These are phyloP conservation scores for Etia nguti DNA, from an alignment of 2,113 vertebrate genomes.

Conservation along the genomic window DNA sequence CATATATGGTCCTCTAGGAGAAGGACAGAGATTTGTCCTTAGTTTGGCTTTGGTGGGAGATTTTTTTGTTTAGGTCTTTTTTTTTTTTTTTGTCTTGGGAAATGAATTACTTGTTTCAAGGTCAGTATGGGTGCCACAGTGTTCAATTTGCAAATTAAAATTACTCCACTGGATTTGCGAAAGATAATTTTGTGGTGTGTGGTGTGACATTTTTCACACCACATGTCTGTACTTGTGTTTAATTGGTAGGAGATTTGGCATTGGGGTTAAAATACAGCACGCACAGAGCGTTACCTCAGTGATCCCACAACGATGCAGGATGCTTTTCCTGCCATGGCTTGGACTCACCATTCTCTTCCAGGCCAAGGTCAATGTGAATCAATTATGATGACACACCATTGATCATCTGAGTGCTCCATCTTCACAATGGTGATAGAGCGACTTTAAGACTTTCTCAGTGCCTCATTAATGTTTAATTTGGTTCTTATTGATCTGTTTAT, in stretches of 20 bases:
- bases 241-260: background rate
- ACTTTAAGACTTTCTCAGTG: conserved; percentile 44
- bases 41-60: conserved; percentile 4
- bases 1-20: conserved; percentile 39
- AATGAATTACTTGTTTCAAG: conserved; percentile 20
- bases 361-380: conserved; percentile 51
- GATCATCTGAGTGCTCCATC: conserved; percentile 43
- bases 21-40: conserved; percentile 38
- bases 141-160: conserved; percentile 6
- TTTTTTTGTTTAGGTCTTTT: background rate
- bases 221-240: background rate
- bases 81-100: background rate
- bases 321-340: background rate
- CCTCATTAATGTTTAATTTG: conserved; percentile 58
- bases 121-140: conserved; percentile 1
- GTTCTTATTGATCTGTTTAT: conserved; percentile 31
- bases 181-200: background rate
- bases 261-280: background rate
- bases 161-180: background rate
- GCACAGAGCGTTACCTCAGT: background rate
- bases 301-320: background rate
- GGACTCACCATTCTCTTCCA: conserved; percentile 1
- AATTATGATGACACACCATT: conserved; percentile 48
- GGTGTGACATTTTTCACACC: conserved; percentile 3
- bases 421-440: conserved; percentile 36